A percentile compares a stretch with the other conserved stretches of the same genome.
These are phyloP conservation scores for Brenthis hecate DNA, from an alignment of 2,888 invertebrate genomes.

Conservation along the genomic window DNA sequence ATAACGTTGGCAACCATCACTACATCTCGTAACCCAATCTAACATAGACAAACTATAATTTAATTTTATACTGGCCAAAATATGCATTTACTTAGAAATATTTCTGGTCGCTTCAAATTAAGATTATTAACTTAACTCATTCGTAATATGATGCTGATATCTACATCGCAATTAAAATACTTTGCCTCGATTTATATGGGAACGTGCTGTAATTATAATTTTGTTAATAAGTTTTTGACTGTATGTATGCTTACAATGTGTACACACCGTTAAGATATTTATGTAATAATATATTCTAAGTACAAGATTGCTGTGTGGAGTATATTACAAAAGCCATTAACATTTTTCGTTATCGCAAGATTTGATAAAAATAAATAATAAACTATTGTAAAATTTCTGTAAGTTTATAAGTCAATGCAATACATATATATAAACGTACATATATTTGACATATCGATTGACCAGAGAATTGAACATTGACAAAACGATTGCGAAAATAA, in stretches of 20 bases:
- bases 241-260: neutral
- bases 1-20: conserved; percentile 42
- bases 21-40: conserved; percentile 26
- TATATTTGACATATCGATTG: conserved; percentile 28
- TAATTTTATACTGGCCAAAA: neutral
- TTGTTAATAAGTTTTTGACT: conserved; percentile 1
- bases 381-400: too few relatives aligned
- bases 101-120: conserved; percentile 1
- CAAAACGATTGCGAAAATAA: conserved; percentile 32
- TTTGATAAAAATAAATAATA: too few relatives aligned
- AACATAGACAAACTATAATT: too few relatives aligned
- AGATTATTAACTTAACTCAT: conserved; percentile 2
- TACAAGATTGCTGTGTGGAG: too few relatives aligned
- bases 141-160: conserved; percentile 18
- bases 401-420: neutral
- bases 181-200: neutral
- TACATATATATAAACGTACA: neutral
- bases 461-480: conserved; percentile 29
- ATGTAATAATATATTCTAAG: too few relatives aligned
- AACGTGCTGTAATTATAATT: too few relatives aligned
- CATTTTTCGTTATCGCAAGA: too few relatives aligned
- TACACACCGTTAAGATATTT: too few relatives aligned
- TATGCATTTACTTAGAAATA: conserved; percentile 7
- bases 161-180: conserved; percentile 16
- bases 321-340: too few relatives aligned